These are phyloP conservation scores for Serilophus lunatus DNA, from an alignment of 2,113 vertebrate species.

Conservation along the genomic window DNA sequence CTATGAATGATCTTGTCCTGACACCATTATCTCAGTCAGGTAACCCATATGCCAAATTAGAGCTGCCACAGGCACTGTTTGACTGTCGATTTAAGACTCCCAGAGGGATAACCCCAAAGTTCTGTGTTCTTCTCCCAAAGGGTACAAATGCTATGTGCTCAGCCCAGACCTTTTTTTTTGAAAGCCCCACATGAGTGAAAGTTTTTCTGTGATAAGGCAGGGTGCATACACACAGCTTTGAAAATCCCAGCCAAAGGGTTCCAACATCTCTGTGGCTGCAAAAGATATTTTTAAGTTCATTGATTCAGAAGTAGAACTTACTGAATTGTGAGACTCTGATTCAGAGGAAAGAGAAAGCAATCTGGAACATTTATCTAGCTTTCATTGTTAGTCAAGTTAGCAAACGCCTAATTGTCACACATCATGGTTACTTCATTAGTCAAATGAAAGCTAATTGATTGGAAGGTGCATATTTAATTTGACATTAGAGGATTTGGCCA, in stretches of 20 bases:
- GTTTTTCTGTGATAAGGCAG: not conserved
- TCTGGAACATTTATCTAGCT: not conserved
- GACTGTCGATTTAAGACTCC: not conserved
- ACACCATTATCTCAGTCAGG: not conserved
- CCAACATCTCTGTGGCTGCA: not conserved
- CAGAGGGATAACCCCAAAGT: not conserved
- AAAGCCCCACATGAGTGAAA: not conserved
- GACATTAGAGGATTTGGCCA: not conserved
- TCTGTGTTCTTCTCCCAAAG: not conserved
- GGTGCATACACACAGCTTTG: not conserved
- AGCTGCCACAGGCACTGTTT: fast-evolving
- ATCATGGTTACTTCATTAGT: not conserved
- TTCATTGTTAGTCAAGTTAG: slow-evolving; percentile 21
- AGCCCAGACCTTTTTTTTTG: not conserved
- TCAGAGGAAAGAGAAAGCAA: slow-evolving; percentile 24
- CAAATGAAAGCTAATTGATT: not conserved
- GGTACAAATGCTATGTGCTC: not conserved
- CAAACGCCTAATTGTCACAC: not conserved
- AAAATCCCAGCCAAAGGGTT: slow-evolving; percentile 7
- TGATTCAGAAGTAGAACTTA: not conserved
- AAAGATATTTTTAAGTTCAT: not conserved
- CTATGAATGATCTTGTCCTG: not conserved
- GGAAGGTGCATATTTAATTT: not conserved
- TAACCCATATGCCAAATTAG: not conserved
- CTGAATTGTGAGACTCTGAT: not conserved